These are phyloP conservation scores for Julus scanicus DNA, from an alignment of 2,888 invertebrate species.

Conservation along the genomic window DNA sequence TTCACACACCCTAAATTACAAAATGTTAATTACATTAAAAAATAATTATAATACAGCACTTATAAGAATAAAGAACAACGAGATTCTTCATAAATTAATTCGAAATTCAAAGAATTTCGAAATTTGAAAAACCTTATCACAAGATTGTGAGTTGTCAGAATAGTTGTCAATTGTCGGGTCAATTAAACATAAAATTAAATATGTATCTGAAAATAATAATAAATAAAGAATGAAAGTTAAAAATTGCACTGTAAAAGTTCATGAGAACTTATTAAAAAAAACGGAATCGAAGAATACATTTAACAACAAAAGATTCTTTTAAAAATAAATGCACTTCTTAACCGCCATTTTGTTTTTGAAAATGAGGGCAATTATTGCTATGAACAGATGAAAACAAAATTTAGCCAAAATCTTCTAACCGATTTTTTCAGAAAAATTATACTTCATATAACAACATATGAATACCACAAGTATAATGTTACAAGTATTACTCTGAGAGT, in stretches of 20 bases:
- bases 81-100: slow-evolving; percentile 6
- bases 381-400: too few relatives aligned
- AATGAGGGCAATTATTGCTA: too few relatives aligned
- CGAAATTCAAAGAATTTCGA: not conserved
- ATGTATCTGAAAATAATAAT: not conserved
- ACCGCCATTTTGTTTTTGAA: too few relatives aligned
- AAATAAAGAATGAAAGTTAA: not conserved
- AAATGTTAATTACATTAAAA: slow-evolving; percentile 4
- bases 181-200: not conserved
- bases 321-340: not conserved
- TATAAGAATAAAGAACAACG: not conserved
- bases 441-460: too few relatives aligned
- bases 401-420: too few relatives aligned
- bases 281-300: not conserved
- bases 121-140: not conserved
- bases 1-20: not conserved
- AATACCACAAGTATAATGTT: too few relatives aligned
- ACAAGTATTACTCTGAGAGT: too few relatives aligned
- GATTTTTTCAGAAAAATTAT: too few relatives aligned
- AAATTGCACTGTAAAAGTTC: slow-evolving; percentile 3
- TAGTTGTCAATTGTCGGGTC: too few relatives aligned
- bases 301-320: not conserved
- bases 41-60: slow-evolving; percentile 16
- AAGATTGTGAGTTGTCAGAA: not conserved
- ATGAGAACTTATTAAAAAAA: not conserved